Base-by-base conservation (phyloP, 2,113 vertebrate genomes). In the Ictalurus punctatus region DNA sequence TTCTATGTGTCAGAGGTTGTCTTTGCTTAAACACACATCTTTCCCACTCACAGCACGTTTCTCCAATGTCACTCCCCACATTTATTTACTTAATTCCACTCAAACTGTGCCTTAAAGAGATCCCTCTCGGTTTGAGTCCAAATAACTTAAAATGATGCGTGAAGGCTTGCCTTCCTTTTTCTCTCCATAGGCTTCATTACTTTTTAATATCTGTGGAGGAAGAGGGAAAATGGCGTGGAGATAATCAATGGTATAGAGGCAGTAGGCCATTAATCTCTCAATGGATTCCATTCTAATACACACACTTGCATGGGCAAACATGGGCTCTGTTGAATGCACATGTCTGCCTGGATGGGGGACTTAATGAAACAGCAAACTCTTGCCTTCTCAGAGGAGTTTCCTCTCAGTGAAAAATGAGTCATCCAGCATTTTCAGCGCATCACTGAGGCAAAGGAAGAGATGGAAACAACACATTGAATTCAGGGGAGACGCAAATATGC, bases 11-110 rank as follows among this genome's bases (percentile, higher is more conserved):
- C 92, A 89, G 93, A 86, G 91, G 84, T 93, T 92, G 92, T 94
- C 94, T 94, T 95, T 93, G 91, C 93, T 94, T 93, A 94, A 95
- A 89, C 90, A 93, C 93, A 94, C 91, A 93, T 93, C 91, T 94
- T 94, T 90, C 93, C 94, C 91, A 94, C 92, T 93, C 91, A 40
- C 91, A 85, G 86, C 86, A 83, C 84, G 92, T 93, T 92, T 88
- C 90, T 93, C 89, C 84, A 82, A 90, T 90, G 84, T 91, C 89
- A 91, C 88, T 92, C 92, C 93, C 93, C 86, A 93, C 93, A 94
- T 96, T 95, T 96, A 95, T 96, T 96, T 96, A 95, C 95, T 94
- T 95, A 95, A 96, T 95, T 95, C 94, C 90, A 91, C 93, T 95
- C 95, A 95, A 95, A 95, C 94, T 93, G 94, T 94, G 95, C 94